phyloP scores from a whole-genome alignment of 2,888 invertebrate genomes.

The Yponomeuta plumbellus region DNA sequence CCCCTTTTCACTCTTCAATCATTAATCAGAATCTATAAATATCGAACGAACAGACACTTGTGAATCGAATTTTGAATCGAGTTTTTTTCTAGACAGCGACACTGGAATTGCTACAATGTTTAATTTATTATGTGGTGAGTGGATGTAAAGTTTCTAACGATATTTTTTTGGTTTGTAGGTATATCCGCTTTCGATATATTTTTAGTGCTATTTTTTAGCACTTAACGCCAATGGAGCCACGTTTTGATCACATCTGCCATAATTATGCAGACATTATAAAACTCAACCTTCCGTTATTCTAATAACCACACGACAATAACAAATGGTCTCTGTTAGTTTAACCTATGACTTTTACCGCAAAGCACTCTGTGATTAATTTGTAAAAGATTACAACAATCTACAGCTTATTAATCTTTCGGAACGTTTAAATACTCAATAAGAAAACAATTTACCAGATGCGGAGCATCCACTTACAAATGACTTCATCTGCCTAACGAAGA shows the following conservation, averaged over 20 bases:
- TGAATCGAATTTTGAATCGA: constrained; percentile 50
- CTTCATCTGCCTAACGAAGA: constrained; percentile 44
- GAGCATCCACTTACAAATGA: constrained; percentile 33
- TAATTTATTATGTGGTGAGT: constrained; percentile 9
- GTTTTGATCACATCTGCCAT: not conserved
- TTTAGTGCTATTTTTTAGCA: not conserved
- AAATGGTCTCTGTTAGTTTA: constrained; percentile 6
- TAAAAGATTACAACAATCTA: constrained; percentile 25
- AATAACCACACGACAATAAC: not conserved
- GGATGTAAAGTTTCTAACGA: not conserved
- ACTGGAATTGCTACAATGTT: constrained; percentile 15
- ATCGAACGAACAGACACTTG: constrained; percentile 55
- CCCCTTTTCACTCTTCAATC: constrained; percentile 61
- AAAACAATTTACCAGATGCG: constrained; percentile 48
- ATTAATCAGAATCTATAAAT: constrained; percentile 75
- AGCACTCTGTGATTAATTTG: constrained; percentile 10
- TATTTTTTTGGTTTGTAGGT: not conserved
- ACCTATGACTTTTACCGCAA: constrained; percentile 13
- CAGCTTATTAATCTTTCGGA: constrained; percentile 33
- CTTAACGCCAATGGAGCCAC: no score
- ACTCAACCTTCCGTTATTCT: not conserved
- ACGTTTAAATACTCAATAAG: constrained; percentile 40
- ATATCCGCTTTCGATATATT: not conserved
- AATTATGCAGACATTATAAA: not conserved
- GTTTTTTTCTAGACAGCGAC: constrained; percentile 19